phyloP scores from a whole-genome alignment of 1,140 invertebrate species.

The Zaprionus vittiger region DNA sequence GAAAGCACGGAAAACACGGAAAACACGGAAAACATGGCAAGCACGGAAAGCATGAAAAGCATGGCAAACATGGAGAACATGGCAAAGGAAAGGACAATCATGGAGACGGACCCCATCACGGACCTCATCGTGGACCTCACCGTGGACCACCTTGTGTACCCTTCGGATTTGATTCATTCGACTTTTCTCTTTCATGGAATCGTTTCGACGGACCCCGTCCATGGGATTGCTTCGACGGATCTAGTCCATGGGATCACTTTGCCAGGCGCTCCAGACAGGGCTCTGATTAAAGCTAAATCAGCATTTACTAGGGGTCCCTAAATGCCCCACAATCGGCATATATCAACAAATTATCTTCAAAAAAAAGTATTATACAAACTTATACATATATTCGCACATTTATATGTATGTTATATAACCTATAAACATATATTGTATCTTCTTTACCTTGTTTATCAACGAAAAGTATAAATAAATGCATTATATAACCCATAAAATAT shows the following conservation, averaged over 20 bases:
- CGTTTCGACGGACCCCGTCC: neutral
- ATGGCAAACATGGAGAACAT: neutral
- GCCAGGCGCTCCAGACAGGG: neutral
- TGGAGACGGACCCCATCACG: neutral
- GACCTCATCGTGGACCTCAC: neutral
- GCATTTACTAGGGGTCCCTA: neutral
- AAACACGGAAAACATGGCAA: too few relatives aligned
- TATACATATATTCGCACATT: too few relatives aligned
- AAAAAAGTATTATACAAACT: constrained; percentile 5
- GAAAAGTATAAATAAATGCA: neutral
- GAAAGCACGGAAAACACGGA: constrained; percentile 1
- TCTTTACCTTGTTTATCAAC: neutral
- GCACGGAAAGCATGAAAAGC: too few relatives aligned
- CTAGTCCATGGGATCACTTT: neutral
- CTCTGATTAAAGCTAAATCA: neutral
- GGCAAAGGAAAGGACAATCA: constrained; percentile 3
- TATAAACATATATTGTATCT: neutral
- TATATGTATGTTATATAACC: neutral
- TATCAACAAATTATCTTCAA: constrained; percentile 23
- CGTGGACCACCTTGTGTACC: neutral
- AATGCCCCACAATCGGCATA: neutral
- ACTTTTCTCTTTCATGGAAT: neutral
- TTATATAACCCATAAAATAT: neutral
- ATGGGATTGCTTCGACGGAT: neutral
- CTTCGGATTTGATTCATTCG: neutral